Evolutionary conservation across 92 coral and sea anemone species (phyloP).

Genomic region (Palythoa grandiflora): DNA sequence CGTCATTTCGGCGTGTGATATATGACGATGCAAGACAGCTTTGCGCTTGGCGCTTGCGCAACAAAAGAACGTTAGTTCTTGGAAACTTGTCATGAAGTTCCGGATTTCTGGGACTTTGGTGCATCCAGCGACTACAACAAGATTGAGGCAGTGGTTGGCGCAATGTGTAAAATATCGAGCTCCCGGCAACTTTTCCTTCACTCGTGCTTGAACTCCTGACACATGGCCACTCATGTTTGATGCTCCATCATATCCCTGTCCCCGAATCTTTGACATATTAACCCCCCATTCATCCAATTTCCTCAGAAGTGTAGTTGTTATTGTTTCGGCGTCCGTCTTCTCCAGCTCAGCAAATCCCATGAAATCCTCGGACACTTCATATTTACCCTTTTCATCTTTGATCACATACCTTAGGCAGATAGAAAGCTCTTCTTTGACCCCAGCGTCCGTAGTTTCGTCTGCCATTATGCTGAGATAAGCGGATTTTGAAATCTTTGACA

Average conservation of each 20-base stretch:
- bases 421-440: conserved; percentile 53
- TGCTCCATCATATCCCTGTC: conserved; percentile 41
- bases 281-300: conserved; percentile 24
- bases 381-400: conserved; percentile 45
- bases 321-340: conserved; percentile 56
- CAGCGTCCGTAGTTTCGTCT: conserved; percentile 59
- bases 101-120: conserved; percentile 42
- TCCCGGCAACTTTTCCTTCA: conserved; percentile 34
- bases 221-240: conserved; percentile 27
- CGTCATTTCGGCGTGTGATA: conserved; percentile 37
- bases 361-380: conserved; percentile 55
- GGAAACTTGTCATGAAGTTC: conserved; percentile 65
- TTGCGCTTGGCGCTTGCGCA: conserved; percentile 57
- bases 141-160: conserved; percentile 28
- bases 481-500: conserved; percentile 45
- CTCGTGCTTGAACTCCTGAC: conserved; percentile 25
- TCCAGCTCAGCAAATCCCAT: conserved; percentile 54
- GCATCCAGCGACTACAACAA: conserved; percentile 23
- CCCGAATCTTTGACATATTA: conserved; percentile 40
- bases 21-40: conserved; percentile 46
- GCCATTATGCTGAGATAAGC: conserved; percentile 55
- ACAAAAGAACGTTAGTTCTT: conserved; percentile 59
- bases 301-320: conserved; percentile 39
- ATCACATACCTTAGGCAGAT: conserved; percentile 59
- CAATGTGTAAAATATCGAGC: conserved; percentile 37